Base-by-base conservation (phyloP, 2,888 invertebrate genomes). In the Apotomis betuletana region DNA sequence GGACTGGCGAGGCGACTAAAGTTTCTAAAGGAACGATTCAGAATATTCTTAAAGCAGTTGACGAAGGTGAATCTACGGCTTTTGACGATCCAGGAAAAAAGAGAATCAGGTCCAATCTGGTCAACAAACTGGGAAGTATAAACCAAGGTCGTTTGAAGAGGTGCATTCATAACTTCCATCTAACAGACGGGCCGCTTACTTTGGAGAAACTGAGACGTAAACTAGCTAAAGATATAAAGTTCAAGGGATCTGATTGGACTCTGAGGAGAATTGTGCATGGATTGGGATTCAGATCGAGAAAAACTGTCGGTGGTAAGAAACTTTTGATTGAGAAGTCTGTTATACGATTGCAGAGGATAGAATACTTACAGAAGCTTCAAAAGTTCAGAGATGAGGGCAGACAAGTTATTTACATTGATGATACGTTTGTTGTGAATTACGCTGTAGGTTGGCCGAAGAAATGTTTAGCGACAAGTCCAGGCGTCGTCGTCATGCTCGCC, bases 261-360 rank as follows among this genome's bases (percentile, higher is more conserved):
- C 8, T 46, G 46, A 4, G 46, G 9, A 13, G 61, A 15, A 46
- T 61, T 10, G 5, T 46, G 15, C 10, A 5, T 10, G 10, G 13
- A 15, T 15, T 60, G 44, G 60, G 60, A 13, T 60, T 60, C 15
- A 46, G 44, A 60, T 60, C 44, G 60, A 60, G 13, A 15, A 60
- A 9, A 46, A 15, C 60, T 60, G 60, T 44, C 41, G 41, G 41
- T 4, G 44, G 44, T 15, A 60, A 60, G 15, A 13, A 9, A 10
- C 6, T 60, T 6, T 15, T 46, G 15, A 27, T 60, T 44, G 46
- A 60, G 44, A 60, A 60, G 15, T 46, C 46, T 5, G 15, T 44
- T 10, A 60, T 60, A 4, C 38, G 60, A 3, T 10, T 10, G 13
- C 46, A 60, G 4, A 60, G 60, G 5, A 60, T 60, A 44, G 60